Conservation (phyloP, 30 jellyfish, hydroid and myxozoan species). For the Aurelia coerulea region DNA sequence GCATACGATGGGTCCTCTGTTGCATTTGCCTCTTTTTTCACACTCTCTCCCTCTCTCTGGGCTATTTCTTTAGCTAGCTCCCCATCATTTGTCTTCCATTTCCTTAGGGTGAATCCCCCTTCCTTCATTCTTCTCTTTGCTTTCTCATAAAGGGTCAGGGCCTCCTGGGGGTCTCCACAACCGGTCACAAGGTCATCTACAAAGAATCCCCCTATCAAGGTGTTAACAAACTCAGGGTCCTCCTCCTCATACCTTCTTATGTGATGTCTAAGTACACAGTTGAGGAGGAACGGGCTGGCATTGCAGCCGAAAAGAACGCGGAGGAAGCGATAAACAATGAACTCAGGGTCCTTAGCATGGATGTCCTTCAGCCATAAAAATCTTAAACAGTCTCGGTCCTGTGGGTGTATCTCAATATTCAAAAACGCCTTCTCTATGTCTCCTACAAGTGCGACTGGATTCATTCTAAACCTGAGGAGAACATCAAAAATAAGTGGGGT, state of each 20-base stretch:
- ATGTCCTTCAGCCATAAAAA: too few relatives aligned
- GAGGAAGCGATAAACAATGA: too few relatives aligned
- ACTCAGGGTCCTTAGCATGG: too few relatives aligned
- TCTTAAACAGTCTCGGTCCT: too few relatives aligned
- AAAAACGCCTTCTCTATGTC: too few relatives aligned
- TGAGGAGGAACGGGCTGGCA: too few relatives aligned
- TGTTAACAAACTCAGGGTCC: constrained; percentile 27
- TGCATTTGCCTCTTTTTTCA: background rate
- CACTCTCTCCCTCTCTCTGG: constrained; percentile 24
- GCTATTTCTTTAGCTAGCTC: constrained; percentile 46
- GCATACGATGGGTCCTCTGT: too few relatives aligned
- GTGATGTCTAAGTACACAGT: too few relatives aligned
- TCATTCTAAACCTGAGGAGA: constrained; percentile 50
- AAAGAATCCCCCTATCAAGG: constrained; percentile 18
- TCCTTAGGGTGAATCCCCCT: constrained; percentile 53
- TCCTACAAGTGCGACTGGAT: too few relatives aligned
- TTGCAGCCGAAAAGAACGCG: too few relatives aligned
- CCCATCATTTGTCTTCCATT: constrained; percentile 58
- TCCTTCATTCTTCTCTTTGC: constrained; percentile 59
- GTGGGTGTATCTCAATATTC: too few relatives aligned
- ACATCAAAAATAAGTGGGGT: constrained; percentile 36
- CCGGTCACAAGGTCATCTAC: constrained; percentile 51
- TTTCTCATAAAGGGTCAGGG: constrained; percentile 42
- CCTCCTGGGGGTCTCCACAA: background rate
- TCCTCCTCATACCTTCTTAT: constrained; percentile 19